Evolutionary conservation across 2,113 vertebrate species (phyloP).

Genomic region (Antechinus flavipes): DNA sequence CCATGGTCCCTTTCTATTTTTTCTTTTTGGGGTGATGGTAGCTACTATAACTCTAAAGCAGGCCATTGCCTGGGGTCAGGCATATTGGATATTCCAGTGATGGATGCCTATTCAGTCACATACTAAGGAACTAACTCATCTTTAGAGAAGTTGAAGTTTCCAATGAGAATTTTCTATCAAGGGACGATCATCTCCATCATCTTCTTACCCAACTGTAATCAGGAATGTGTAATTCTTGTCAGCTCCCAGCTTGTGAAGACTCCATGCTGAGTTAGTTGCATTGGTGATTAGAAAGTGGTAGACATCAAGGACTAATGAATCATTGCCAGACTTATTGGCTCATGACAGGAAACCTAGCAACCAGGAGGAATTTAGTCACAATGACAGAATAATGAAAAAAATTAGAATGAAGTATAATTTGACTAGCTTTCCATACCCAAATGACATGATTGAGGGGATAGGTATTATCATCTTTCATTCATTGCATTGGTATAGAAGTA

Average conservation of each 20-base stretch:
- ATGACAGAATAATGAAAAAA: background rate
- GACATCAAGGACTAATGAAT: accelerated
- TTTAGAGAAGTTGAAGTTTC: conserved; percentile 19
- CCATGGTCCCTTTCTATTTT: background rate
- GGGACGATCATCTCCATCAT: background rate
- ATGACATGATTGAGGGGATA: background rate
- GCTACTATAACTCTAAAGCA: background rate
- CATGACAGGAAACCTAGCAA: accelerated
- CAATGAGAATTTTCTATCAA: background rate
- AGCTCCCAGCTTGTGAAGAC: background rate
- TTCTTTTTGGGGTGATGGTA: background rate
- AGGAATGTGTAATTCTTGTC: background rate
- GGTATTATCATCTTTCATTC: background rate
- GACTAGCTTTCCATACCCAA: background rate
- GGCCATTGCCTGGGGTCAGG: background rate
- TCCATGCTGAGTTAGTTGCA: background rate
- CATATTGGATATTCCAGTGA: background rate
- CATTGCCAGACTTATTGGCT: background rate
- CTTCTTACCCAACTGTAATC: background rate
- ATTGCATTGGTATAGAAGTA: background rate
- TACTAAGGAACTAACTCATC: background rate
- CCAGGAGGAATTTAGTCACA: background rate
- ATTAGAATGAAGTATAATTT: background rate
- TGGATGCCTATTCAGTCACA: background rate
- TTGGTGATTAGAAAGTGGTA: accelerated